phyloP scores from a whole-genome alignment of 2,113 vertebrate species.

The Loxodonta africana region DNA sequence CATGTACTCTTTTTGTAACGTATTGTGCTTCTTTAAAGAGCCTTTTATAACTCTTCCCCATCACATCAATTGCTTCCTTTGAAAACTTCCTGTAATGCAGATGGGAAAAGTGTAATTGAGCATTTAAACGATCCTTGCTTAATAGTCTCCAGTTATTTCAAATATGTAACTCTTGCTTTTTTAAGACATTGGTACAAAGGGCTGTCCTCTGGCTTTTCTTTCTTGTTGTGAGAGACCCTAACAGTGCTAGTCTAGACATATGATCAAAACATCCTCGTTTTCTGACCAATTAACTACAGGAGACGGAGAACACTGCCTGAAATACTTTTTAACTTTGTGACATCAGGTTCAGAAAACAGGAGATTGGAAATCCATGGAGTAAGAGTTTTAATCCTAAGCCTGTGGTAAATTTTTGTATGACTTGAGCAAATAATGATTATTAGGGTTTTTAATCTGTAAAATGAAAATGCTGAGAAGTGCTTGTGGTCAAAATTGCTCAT shows the following conservation, averaged over 20 bases:
- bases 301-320: not conserved
- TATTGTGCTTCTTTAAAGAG: not conserved
- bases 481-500: not conserved
- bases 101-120: not conserved
- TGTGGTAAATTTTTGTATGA: not conserved
- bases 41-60: not conserved
- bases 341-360: not conserved
- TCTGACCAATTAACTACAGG: not conserved
- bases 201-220: not conserved
- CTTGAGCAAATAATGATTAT: not conserved
- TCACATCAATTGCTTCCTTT: not conserved
- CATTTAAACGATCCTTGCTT: slow-evolving; percentile 32
- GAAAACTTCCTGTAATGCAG: not conserved
- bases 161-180: not conserved
- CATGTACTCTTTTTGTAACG: not conserved
- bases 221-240: not conserved
- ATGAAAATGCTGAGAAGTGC: not conserved
- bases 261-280: not conserved
- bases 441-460: slow-evolving; percentile 1
- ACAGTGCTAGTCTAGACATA: not conserved
- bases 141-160: not conserved
- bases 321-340: not conserved
- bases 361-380: slow-evolving; percentile 8
- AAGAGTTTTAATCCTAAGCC: not conserved
- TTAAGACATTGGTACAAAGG: not conserved